Conservation (phyloP, 2,888 invertebrate species). For the Sycophila texana region DNA sequence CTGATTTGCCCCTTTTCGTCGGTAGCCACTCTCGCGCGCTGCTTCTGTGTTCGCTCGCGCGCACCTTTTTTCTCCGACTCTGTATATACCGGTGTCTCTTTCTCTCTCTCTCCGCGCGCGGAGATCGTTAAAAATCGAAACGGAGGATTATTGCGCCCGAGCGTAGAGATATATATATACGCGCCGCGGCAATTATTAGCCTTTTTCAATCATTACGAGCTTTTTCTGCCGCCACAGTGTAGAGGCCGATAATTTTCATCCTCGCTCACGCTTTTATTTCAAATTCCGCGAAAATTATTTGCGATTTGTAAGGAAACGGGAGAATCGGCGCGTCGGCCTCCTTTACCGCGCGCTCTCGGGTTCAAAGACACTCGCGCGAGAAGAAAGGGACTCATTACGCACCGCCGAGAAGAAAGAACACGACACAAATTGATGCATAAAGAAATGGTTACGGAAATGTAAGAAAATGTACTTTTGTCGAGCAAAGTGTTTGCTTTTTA, state of each 20-base stretch:
- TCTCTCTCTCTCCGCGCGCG: too few relatives aligned
- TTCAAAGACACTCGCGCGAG: background rate
- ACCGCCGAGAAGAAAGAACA: background rate
- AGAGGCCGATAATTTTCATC: constrained; percentile 23
- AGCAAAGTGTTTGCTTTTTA: too few relatives aligned
- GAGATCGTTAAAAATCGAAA: too few relatives aligned
- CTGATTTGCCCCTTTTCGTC: constrained; percentile 14
- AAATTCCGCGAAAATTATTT: constrained; percentile 48
- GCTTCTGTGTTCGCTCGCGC: background rate
- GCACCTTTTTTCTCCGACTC: too few relatives aligned
- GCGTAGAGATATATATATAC: too few relatives aligned
- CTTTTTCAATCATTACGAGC: constrained; percentile 29
- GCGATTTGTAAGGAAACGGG: constrained; percentile 55
- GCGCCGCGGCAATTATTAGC: background rate
- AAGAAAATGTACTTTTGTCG: too few relatives aligned
- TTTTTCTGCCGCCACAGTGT: background rate
- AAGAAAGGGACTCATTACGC: background rate
- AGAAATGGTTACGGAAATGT: too few relatives aligned
- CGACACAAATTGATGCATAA: background rate
- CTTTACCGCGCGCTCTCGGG: constrained; percentile 52
- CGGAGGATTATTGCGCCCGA: too few relatives aligned
- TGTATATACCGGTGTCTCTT: too few relatives aligned
- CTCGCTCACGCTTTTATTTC: constrained; percentile 30
- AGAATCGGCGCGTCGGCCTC: constrained; percentile 58
- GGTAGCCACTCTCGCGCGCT: background rate